Conservation (phyloP, 2,888 invertebrate genomes). For the Helobdella robusta region DNA sequence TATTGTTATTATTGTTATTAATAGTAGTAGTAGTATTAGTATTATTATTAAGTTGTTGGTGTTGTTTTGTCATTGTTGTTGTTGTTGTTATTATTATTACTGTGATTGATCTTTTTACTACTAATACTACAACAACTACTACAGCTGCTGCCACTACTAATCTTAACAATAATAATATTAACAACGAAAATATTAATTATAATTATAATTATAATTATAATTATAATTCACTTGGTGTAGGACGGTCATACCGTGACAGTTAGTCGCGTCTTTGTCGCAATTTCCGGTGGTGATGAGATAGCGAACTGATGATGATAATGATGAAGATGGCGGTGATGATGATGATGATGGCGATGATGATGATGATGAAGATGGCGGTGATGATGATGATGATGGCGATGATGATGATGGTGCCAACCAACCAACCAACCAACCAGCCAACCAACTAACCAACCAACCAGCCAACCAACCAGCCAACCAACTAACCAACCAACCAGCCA, state of each 20-base stretch:
- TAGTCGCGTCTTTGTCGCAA: constrained; percentile 22
- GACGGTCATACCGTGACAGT: constrained; percentile 22
- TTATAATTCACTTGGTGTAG: constrained; percentile 24
- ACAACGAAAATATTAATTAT: not conserved
- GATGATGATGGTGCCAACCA: constrained; percentile 19
- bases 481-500: no score
- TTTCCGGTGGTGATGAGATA: constrained; percentile 12
- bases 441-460: no score
- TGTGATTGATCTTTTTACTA: no score
- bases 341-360: constrained; percentile 21
- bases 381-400: constrained; percentile 24
- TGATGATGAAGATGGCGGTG: constrained; percentile 19
- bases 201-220: constrained; percentile 13
- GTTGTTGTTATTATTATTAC: not conserved
- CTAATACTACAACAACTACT: not conserved
- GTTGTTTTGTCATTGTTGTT: not conserved
- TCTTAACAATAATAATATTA: not conserved
- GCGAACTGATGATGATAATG: constrained; percentile 16
- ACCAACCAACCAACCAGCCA: no score
- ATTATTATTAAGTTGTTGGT: not conserved
- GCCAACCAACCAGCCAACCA: no score
- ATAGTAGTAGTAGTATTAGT: not conserved
- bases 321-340: constrained; percentile 12
- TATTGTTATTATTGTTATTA: not conserved
- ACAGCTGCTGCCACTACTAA: not conserved